Conservation (phyloP, 1,140 invertebrate genomes). For the Lanistes nyassanus region DNA sequence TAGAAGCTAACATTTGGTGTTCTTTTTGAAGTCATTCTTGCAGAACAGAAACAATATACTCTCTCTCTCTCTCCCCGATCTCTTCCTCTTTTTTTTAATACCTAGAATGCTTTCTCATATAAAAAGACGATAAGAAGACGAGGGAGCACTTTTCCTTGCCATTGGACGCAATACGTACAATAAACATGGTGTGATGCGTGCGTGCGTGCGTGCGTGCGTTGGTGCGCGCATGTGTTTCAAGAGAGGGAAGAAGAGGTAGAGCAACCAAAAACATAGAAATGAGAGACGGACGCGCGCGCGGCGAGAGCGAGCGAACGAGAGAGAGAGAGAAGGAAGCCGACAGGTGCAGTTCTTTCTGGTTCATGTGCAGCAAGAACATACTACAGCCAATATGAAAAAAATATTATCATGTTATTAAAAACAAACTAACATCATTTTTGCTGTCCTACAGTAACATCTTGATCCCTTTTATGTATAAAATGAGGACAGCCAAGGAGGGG, state of each 20-base stretch:
- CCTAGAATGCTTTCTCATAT: too few species aligned
- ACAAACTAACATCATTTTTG: neutral
- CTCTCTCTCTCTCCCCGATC: too few species aligned
- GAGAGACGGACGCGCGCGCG: neutral
- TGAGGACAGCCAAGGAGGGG: too few species aligned
- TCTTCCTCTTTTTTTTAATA: too few species aligned
- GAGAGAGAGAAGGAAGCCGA: conserved; percentile 6
- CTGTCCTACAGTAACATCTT: neutral
- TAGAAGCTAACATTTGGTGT: too few species aligned
- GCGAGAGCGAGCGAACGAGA: neutral
- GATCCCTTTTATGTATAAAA: too few species aligned
- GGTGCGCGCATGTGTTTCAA: conserved; percentile 1
- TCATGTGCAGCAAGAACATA: neutral
- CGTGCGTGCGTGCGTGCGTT: conserved; percentile 5
- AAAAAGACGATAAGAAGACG: too few species aligned
- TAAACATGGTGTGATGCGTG: neutral
- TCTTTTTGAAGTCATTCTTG: too few species aligned
- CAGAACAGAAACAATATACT: too few species aligned
- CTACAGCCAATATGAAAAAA: neutral
- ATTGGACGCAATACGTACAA: too few species aligned
- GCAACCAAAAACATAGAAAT: neutral
- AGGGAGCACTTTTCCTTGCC: too few species aligned
- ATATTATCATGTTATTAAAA: neutral
- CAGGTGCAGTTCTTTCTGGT: neutral
- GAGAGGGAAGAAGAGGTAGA: neutral